Evolutionary conservation across 2,888 invertebrate species (phyloP).

Genomic region (Acholoe squamosa): DNA sequence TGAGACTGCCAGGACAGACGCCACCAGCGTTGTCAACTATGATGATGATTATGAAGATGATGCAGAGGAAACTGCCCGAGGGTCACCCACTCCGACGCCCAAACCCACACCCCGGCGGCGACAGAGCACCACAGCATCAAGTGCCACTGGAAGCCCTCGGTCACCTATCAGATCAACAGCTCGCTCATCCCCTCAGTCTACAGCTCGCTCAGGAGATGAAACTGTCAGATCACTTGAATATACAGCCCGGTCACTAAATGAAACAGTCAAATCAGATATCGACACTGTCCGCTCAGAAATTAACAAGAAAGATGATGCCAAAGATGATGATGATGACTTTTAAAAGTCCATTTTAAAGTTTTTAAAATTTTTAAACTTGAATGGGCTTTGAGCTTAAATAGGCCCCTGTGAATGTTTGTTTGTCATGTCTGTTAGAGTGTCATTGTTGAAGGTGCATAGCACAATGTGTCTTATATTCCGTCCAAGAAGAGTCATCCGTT

Average conservation of each 20-base stretch:
- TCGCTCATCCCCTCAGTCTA: neutral
- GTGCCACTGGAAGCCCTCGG: neutral
- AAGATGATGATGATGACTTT: too few species aligned
- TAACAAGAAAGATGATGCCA: too few species aligned
- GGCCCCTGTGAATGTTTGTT: too few species aligned
- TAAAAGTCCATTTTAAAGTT: too few species aligned
- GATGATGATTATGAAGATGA: neutral
- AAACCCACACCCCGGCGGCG: conserved; percentile 42
- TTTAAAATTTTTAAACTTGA: too few species aligned
- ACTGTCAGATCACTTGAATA: neutral
- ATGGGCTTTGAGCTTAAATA: too few species aligned
- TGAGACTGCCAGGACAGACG: conserved; percentile 37
- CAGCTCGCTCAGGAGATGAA: neutral
- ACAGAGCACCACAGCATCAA: neutral
- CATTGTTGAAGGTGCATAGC: too few species aligned
- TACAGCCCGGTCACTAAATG: neutral
- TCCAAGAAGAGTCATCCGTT: neutral
- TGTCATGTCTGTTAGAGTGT: too few species aligned
- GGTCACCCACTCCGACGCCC: neutral
- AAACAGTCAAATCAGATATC: neutral
- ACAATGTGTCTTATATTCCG: too few species aligned
- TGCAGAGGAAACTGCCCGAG: neutral
- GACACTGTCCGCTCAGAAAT: neutral
- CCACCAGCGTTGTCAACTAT: neutral
- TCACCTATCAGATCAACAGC: neutral